Base-by-base conservation (phyloP, 1,140 invertebrate genomes). In the Druon quercuslanigerum region DNA sequence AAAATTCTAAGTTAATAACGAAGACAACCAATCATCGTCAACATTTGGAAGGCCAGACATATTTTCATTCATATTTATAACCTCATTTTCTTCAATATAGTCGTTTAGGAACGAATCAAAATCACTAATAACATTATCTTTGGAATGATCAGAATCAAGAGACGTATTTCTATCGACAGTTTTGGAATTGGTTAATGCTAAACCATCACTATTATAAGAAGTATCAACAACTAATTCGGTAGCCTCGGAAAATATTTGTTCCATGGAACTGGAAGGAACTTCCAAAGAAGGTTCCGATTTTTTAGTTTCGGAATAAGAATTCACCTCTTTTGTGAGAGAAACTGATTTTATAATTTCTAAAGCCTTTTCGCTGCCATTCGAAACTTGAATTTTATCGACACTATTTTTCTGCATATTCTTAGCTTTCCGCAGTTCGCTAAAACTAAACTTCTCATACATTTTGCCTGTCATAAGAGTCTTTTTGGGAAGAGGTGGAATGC, bases 71-170 rank as follows among this genome's bases (percentile, higher is more conserved):
- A 20, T 40, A 46, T 33, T 66, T n/a, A 33, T 66, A n/a, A 33
- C 2, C 40, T 66, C 40, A 40, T 40, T 66, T 16, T 66, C 25
- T 8, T 66, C 60, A 13, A 66, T 40, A 66, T 33, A 66, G 14
- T 66, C 60, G 16, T 66, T 66, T 14, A 66, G 20, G n/a, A 66
- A 66, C 8, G 60, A n/a, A 14, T 66, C 60, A 14, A 66, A 40
- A n/a, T 66, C 60, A 40, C 60, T 66, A n/a, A 66, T 66, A 8
- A 66, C 60, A 66, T 54, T 54, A 54, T 66, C 60, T 17, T 66
- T 66, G 6, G 60, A 66, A 66, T 66, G 16, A 8, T 66, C 25
- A 12, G 60, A 66, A n/a, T n/a, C 25, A 40, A 33, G 60, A n/a
- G 60, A 66, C 16, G 40, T n/a, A 8, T 33, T 66, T 40, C 16